Base-by-base conservation (phyloP, 2,797 vertebrate species). In the Argyrosomus regius region DNA sequence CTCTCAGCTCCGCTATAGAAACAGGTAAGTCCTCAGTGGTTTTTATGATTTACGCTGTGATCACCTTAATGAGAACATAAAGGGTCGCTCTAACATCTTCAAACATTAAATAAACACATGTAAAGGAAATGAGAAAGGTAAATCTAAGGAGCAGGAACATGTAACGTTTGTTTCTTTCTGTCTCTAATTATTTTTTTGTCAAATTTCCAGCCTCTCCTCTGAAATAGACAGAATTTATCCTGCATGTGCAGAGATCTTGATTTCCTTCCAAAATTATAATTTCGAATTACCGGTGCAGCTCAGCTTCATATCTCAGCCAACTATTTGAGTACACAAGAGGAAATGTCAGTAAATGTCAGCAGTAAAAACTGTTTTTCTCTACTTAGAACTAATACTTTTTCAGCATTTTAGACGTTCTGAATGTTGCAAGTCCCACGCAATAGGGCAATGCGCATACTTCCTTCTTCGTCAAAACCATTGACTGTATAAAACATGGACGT, bases 241-340 rank as follows among this genome's bases (percentile, higher is more conserved):
- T 69, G 50, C 31, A 52, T 61, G 49, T 52, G 41, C 46, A 28
- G 17, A 58, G 39, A 82, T 62, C 60, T 78, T 88, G 78, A 72
- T 86, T 66, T 13, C 16, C 41, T 43, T 78, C 77, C 76, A 80
- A 53, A 73, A 28, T 53, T 0, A 41, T 54, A 28, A 69, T 60
- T 78, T 80, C 53, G 65, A 80, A 65, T 50, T 69, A 60, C 20
- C 26, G 66, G 67, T 45, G 49, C 57, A 41, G 70, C 66, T 72
- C 52, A 20, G 70, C 73, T 78, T 67, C 26, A 57, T n/a, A 20
- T 54, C 41, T 63, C 49, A 8, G 72, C 79, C 81, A 82, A 41
- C 26, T 66, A 6, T 75, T 73, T 62, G 41, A 71, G 72, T 22
- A 22, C 62, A 61, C 43, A 1, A 18, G 49, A 54, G 54, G 20